These are phyloP conservation scores for Aricia agestis DNA, from an alignment of 1,140 invertebrate species.

Conservation along the genomic window DNA sequence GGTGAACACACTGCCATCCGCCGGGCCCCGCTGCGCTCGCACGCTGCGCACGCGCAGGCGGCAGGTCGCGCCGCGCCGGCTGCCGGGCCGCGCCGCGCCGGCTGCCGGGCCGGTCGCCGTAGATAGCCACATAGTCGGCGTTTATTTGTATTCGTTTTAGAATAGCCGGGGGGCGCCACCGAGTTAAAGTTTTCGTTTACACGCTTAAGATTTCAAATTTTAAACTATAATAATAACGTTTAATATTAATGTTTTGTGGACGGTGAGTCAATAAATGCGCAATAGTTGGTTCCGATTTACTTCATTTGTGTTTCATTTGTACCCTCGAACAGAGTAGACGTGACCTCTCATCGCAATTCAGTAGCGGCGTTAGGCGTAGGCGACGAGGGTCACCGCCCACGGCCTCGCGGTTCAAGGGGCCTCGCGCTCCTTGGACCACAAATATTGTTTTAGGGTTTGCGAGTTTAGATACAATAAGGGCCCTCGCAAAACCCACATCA, in stretches of 20 bases:
- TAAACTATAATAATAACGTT: conserved; percentile 64
- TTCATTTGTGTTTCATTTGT: conserved; percentile 53
- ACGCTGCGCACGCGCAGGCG: conserved; percentile 28
- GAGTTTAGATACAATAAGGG: no score
- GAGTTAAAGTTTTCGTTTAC: conserved; percentile 59
- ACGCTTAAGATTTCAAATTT: conserved; percentile 64
- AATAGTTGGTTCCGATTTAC: conserved; percentile 73
- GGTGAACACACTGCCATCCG: conserved; percentile 18
- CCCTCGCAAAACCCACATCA: no score
- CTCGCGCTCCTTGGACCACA: no score
- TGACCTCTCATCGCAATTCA: no score
- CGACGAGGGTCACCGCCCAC: no score
- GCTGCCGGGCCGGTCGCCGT: conserved; percentile 49
- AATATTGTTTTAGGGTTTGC: no score
- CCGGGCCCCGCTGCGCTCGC: background rate
- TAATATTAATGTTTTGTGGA: conserved; percentile 71
- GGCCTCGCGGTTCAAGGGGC: no score
- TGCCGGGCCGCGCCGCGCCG: conserved; percentile 46
- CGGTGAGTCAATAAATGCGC: conserved; percentile 72
- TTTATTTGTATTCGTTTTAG: conserved; percentile 75
- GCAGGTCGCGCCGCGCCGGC: conserved; percentile 37
- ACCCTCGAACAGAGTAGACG: no score
- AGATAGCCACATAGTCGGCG: conserved; percentile 70
- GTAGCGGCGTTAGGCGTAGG: no score
- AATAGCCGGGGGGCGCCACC: conserved; percentile 67